Base-by-base conservation (phyloP, 2,113 vertebrate genomes). In the Cygnus atratus region DNA sequence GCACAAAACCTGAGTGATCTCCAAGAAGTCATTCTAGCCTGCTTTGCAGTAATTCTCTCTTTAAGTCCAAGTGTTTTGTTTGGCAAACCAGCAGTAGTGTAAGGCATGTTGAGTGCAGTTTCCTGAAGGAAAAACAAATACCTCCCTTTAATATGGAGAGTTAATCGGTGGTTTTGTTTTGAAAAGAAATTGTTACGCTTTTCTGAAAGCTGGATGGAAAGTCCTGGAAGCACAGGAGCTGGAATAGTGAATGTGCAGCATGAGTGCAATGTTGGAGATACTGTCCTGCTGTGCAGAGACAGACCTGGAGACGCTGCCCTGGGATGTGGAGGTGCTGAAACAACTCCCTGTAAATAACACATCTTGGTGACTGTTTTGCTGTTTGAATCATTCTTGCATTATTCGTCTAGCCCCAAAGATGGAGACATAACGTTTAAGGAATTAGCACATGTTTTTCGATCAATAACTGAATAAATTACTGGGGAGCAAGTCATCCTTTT, bases 361-460 rank as follows among this genome's bases (percentile, higher is more conserved):
- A 83, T 74, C 55, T 61, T 54, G 20, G 37, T 48, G 50, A 41
- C 81, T 72, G 54, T 82, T 94, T 54, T 75, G 31, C 26, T 55
- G 19, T 31, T 84, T 54, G 75, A 93, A 74, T 93, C 72, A 68
- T 41, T 70, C 59, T 86, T 86, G 67, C 21, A 15, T 86, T 92
- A 77, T 88, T 86, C 65, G 35, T 46, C 6, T 55, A 57, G 19
- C 22, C 25, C 75, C 55, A 37, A 11, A 37, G 75, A 35, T 58
- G 50, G 75, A 50, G 63, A 82, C 85, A 17, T 59, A 91, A 26
- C 22, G 46, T 77, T 62, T 85, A 73, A 89, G 28, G 13, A 80
- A 77, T 76, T 66, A 0, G 18, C 18, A 20, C 9, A 3, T 54
- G 37, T 43, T 90, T 91, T 91, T 59, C 25, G 9, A 29, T 89